A percentile compares a stretch with the other conserved stretches of the same genome.
These are phyloP conservation scores for Liodrosophila aerea DNA, from an alignment of 2,888 invertebrate genomes.

Conservation along the genomic window DNA sequence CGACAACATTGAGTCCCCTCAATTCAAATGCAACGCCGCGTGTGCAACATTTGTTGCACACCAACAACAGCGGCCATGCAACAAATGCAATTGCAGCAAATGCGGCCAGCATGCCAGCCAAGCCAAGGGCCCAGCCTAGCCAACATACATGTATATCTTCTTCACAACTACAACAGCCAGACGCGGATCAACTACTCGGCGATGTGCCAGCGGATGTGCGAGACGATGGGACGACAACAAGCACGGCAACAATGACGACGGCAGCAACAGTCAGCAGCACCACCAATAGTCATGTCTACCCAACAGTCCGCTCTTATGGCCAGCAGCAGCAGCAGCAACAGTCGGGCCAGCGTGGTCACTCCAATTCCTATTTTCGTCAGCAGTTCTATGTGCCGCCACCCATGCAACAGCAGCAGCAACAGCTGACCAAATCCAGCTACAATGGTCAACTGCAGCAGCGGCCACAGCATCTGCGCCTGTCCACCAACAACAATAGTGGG, in stretches of 20 bases:
- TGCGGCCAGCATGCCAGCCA: constrained; percentile 69
- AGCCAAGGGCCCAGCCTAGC: constrained; percentile 52
- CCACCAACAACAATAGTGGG: constrained; percentile 41
- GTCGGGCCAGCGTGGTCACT: constrained; percentile 38
- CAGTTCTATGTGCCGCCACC: constrained; percentile 81
- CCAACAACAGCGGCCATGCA: constrained; percentile 27
- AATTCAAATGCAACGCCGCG: constrained; percentile 40
- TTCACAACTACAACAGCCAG: constrained; percentile 70
- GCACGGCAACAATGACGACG: constrained; percentile 21
- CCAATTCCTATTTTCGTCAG: constrained; percentile 71
- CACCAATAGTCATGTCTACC: too few species aligned
- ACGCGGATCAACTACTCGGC: constrained; percentile 39
- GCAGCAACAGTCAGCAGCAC: background rate
- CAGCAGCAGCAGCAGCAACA: constrained; percentile 29
- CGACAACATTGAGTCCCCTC: background rate
- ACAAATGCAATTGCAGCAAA: constrained; percentile 54
- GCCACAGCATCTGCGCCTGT: constrained; percentile 53
- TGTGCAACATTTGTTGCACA: constrained; percentile 31
- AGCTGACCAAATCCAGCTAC: constrained; percentile 58
- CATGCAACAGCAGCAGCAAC: constrained; percentile 73
- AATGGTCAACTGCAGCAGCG: constrained; percentile 46
- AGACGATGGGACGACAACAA: constrained; percentile 36
- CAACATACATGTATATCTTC: constrained; percentile 73
- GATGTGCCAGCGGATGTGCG: constrained; percentile 26
- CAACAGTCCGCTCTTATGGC: constrained; percentile 17